Conservation (phyloP, 2,797 vertebrate genomes). For the Pteronotus mesoamericanus region DNA sequence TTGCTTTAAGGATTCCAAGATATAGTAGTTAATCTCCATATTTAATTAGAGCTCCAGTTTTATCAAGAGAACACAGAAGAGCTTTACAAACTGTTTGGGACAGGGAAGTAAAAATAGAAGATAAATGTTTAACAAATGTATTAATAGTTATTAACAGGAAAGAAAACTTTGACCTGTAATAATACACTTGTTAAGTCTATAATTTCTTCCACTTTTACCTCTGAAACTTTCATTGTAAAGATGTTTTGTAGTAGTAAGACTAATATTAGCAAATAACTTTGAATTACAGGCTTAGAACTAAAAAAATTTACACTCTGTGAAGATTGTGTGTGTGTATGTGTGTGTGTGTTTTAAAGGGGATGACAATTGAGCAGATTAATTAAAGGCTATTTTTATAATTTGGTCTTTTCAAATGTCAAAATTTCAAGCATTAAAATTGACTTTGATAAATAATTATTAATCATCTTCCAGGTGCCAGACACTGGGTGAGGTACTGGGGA, state of each 20-base stretch:
- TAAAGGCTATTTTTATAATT: neutral
- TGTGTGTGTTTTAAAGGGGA: neutral
- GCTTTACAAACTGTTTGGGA: neutral
- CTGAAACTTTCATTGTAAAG: conserved; percentile 8
- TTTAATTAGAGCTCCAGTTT: neutral
- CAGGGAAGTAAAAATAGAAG: conserved; percentile 21
- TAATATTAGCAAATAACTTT: neutral
- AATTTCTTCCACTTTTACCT: neutral
- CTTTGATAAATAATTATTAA: neutral
- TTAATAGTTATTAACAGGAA: neutral
- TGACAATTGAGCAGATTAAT: neutral
- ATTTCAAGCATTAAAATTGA: neutral
- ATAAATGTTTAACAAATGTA: neutral
- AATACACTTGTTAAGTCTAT: neutral
- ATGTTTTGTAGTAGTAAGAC: neutral
- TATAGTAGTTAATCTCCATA: neutral
- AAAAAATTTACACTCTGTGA: neutral
- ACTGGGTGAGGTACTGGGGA: neutral
- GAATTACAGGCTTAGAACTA: neutral
- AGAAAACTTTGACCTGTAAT: neutral
- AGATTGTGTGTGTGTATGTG: neutral
- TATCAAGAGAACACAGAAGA: neutral
- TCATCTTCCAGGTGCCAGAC: neutral
- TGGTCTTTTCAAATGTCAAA: neutral
- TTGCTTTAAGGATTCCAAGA: neutral